These are phyloP conservation scores for Agrochola lychnidis DNA, from an alignment of 2,888 invertebrate species.

Conservation along the genomic window DNA sequence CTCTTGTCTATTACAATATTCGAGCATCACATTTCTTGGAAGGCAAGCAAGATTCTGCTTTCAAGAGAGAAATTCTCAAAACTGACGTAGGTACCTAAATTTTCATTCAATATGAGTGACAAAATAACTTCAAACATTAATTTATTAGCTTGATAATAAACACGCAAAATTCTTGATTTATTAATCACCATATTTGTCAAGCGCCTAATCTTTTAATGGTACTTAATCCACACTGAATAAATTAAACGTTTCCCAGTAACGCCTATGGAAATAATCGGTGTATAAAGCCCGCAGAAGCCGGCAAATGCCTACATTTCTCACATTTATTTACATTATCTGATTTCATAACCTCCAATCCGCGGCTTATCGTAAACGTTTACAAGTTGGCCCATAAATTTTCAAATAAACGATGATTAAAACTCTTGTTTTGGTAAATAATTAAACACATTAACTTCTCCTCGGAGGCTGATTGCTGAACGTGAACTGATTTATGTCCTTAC, in stretches of 20 bases:
- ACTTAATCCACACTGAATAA: conserved; percentile 51
- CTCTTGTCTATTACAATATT: conserved; percentile 32
- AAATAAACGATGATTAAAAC: conserved; percentile 70
- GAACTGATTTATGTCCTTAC: conserved; percentile 64
- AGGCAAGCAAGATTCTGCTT: conserved; percentile 20
- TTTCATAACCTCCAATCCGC: conserved; percentile 49
- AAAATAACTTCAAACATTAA: conserved; percentile 25
- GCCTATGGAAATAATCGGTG: conserved; percentile 52
- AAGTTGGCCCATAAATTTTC: conserved; percentile 45
- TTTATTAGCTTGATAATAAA: conserved; percentile 22
- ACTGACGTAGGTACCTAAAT: neutral
- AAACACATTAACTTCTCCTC: conserved; percentile 68
- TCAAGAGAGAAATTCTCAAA: conserved; percentile 14
- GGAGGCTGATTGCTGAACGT: conserved; percentile 67
- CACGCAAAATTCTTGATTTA: conserved; percentile 27
- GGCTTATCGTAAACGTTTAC: conserved; percentile 40
- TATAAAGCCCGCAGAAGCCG: conserved; percentile 49
- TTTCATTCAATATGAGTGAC: neutral
- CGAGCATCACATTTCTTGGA: conserved; percentile 2
- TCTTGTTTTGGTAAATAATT: conserved; percentile 69
- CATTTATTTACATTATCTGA: conserved; percentile 56
- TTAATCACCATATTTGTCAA: conserved; percentile 51
- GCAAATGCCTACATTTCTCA: conserved; percentile 53
- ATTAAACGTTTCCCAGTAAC: conserved; percentile 45
- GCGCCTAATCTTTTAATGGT: conserved; percentile 40